A percentile compares a stretch with the other conserved stretches of the same genome.
Conservation (phyloP, 1,140 invertebrate species). For the Agrypnia vestita region DNA sequence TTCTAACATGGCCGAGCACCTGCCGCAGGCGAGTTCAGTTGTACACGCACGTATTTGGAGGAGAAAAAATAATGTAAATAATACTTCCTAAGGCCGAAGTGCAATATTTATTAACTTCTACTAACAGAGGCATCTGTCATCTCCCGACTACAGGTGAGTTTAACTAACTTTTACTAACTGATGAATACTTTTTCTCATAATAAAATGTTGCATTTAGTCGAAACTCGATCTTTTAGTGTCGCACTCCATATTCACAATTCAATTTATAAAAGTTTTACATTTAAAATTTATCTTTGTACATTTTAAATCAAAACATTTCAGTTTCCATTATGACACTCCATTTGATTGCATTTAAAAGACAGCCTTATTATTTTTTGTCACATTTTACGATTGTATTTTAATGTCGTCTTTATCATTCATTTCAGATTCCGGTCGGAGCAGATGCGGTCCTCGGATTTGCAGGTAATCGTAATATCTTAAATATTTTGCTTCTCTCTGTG, state of each 20-base stretch:
- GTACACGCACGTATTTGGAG: background rate
- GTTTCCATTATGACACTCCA: too few relatives aligned
- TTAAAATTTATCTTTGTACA: too few relatives aligned
- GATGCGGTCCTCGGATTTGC: background rate
- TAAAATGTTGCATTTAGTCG: too few relatives aligned
- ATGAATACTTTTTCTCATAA: background rate
- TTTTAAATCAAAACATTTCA: too few relatives aligned
- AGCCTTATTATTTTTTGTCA: too few relatives aligned
- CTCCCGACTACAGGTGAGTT: constrained; percentile 33
- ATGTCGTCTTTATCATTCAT: constrained; percentile 4
- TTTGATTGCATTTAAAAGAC: too few relatives aligned
- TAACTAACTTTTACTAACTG: constrained; percentile 10
- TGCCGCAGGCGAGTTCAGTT: background rate
- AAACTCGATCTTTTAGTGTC: too few relatives aligned
- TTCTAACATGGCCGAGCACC: constrained; percentile 1
- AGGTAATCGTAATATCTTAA: constrained; percentile 7
- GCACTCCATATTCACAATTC: too few relatives aligned
- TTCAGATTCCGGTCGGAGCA: background rate
- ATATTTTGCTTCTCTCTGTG: background rate
- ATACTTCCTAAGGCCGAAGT: background rate
- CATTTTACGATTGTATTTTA: background rate
- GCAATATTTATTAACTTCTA: constrained; percentile 16
- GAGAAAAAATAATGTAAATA: background rate
- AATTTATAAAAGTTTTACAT: too few relatives aligned
- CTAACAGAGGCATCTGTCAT: constrained; percentile 37